Conservation (phyloP, 1,140 invertebrate genomes). For the Neodiprion lecontei region DNA sequence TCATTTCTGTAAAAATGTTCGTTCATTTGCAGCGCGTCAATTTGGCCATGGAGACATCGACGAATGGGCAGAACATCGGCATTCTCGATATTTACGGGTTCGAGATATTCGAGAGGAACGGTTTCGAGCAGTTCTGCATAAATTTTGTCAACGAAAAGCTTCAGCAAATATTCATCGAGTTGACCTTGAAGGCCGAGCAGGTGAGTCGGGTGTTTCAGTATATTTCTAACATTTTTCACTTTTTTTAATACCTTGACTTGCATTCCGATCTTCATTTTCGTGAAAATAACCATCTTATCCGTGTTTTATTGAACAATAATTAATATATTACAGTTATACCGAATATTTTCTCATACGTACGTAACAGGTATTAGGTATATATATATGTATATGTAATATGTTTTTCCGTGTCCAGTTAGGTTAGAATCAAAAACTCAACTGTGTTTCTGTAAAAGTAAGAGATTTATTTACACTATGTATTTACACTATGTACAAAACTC, state of each 20-base stretch:
- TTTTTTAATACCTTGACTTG: constrained; percentile 13
- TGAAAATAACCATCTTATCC: not conserved
- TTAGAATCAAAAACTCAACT: too few species aligned
- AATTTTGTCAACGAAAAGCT: constrained; percentile 91
- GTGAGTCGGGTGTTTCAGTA: constrained; percentile 57
- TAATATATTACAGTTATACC: constrained; percentile 15
- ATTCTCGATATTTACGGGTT: constrained; percentile 79
- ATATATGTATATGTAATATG: too few species aligned
- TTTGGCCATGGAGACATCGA: constrained; percentile 67
- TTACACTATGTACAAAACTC: too few species aligned
- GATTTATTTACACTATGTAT: too few species aligned
- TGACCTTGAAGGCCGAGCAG: constrained; percentile 78
- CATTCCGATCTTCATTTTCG: not conserved
- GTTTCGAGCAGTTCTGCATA: constrained; percentile 92
- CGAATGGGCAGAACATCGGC: constrained; percentile 62
- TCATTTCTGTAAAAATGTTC: constrained; percentile 8
- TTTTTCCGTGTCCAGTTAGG: too few species aligned
- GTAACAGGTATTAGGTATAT: constrained; percentile 18
- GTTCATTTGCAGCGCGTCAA: constrained; percentile 65
- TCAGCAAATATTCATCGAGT: constrained; percentile 82
- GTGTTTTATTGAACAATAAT: constrained; percentile 3
- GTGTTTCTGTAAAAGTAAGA: too few species aligned
- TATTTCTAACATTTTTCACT: not conserved
- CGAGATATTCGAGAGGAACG: constrained; percentile 77
- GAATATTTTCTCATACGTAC: not conserved